Conservation (phyloP, 1,140 invertebrate genomes). For the Drosophila ambigua region DNA sequence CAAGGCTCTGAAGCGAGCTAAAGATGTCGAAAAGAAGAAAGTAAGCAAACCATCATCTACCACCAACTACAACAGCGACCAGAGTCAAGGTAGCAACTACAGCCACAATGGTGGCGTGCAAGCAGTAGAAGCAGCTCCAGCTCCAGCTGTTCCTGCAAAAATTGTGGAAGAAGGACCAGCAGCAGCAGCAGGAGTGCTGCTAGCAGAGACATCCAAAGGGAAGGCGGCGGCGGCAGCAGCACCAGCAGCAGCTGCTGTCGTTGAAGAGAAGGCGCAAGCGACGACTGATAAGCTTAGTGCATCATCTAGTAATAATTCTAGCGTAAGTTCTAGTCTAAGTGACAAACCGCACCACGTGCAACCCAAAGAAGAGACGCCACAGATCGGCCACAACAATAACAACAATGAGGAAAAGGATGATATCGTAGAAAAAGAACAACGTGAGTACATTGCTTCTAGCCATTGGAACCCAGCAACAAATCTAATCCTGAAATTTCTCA, state of each 20-base stretch:
- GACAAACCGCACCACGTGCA: conserved; percentile 52
- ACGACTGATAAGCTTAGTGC: conserved; percentile 80
- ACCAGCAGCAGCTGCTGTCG: conserved; percentile 41
- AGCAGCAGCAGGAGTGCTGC: conserved; percentile 1
- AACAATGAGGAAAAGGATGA: conserved; percentile 31
- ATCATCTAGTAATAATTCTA: conserved; percentile 80
- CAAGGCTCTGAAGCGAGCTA: conserved; percentile 62
- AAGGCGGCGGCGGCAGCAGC: conserved; percentile 11
- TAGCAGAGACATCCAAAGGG: too few species aligned
- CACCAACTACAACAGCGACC: conserved; percentile 17
- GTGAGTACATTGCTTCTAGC: conserved; percentile 2
- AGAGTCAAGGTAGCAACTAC: conserved; percentile 19
- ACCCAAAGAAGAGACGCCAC: conserved; percentile 36
- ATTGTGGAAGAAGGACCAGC: conserved; percentile 17
- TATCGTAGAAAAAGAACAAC: conserved; percentile 2
- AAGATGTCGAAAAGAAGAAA: conserved; percentile 67
- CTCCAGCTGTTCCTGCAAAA: not conserved
- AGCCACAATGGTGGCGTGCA: not conserved
- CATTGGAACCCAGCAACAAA: conserved; percentile 32
- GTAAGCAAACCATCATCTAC: conserved; percentile 38
- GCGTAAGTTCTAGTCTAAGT: conserved; percentile 75
- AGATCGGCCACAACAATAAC: conserved; percentile 24
- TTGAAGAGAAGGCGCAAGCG: conserved; percentile 44
- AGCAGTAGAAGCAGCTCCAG: conserved; percentile 16
- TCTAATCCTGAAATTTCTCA: not conserved